Conservation (phyloP, 1,140 invertebrate species). For the Pseudachorutes palmiensis region DNA sequence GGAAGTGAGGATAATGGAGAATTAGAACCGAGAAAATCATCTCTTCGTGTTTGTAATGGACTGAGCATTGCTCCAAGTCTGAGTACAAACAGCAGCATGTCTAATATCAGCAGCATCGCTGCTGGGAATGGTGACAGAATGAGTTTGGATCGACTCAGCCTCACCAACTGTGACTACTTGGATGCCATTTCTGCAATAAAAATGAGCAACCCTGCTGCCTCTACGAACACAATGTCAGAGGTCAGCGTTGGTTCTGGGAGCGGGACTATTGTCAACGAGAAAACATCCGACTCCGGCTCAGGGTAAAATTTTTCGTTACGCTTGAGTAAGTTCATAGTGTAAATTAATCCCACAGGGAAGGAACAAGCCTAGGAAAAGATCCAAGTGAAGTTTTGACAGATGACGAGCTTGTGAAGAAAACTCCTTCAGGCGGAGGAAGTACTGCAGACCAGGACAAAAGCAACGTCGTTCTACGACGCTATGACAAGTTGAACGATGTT, state of each 20-base stretch:
- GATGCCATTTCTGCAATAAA: slow-evolving; percentile 39
- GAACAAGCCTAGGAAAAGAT: slow-evolving; percentile 28
- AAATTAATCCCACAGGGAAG: slow-evolving; percentile 22
- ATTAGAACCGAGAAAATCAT: neutral
- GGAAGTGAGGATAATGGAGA: neutral
- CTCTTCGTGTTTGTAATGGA: slow-evolving; percentile 14
- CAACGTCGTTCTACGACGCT: slow-evolving; percentile 36
- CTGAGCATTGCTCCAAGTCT: slow-evolving; percentile 6
- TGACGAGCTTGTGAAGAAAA: slow-evolving; percentile 20
- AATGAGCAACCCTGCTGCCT: slow-evolving; percentile 35
- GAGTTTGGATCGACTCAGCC: slow-evolving; percentile 33
- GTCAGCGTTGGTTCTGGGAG: slow-evolving; percentile 29
- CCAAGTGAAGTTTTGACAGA: slow-evolving; percentile 31
- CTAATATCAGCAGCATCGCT: slow-evolving; percentile 29
- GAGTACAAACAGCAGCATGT: slow-evolving; percentile 37
- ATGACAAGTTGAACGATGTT: slow-evolving; percentile 37
- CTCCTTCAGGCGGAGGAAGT: slow-evolving; percentile 11
- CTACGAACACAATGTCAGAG: slow-evolving; percentile 17
- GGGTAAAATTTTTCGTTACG: slow-evolving; percentile 26
- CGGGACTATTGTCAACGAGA: slow-evolving; percentile 38
- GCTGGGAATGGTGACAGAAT: slow-evolving; percentile 24
- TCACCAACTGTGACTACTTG: slow-evolving; percentile 35
- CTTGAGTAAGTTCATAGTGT: neutral
- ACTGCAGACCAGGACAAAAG: slow-evolving; percentile 33
- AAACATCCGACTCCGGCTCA: slow-evolving; percentile 25